Percentiles rank a stretch among this genome's conserved stretches.
Evolutionary conservation across 2,888 invertebrate genomes (phyloP).

Genomic region (Parapristionchus giblindavisi): DNA sequence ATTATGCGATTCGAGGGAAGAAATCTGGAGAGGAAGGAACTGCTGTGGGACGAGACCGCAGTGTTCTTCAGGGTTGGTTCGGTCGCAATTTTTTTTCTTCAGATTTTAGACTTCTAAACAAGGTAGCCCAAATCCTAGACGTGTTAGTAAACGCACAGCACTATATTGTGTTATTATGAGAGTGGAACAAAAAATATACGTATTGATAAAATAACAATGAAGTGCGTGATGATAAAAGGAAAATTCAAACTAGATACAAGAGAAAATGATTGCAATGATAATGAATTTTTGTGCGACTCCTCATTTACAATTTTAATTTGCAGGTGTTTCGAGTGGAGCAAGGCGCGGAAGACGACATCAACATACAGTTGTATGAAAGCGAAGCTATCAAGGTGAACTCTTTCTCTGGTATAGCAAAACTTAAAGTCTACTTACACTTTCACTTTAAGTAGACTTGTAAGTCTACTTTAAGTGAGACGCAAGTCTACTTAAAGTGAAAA

Average conservation of each 20-base stretch:
- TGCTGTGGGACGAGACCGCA: conserved; percentile 60
- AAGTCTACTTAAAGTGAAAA: too few relatives aligned
- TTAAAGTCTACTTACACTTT: too few relatives aligned
- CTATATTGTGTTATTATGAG: too few relatives aligned
- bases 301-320: conserved; percentile 5
- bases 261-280: too few relatives aligned
- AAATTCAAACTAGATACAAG: too few relatives aligned
- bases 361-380: conserved; percentile 53
- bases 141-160: too few relatives aligned
- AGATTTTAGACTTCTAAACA: too few relatives aligned
- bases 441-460: too few relatives aligned
- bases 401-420: neutral
- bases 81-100: neutral
- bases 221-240: too few relatives aligned
- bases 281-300: neutral
- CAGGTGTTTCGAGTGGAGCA: conserved; percentile 57
- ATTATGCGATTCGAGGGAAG: conserved; percentile 56
- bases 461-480: too few relatives aligned
- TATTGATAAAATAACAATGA: too few relatives aligned
- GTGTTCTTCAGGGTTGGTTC: conserved; percentile 54
- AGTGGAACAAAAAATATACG: too few relatives aligned
- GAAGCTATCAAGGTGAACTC: conserved; percentile 49
- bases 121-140: neutral
- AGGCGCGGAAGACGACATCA: conserved; percentile 50
- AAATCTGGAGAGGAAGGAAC: conserved; percentile 53